Evolutionary conservation across 2,888 invertebrate genomes (phyloP), one percentile per base, ranked within the genome.

Genomic region (Trypoxylon attenuatum): DNA sequence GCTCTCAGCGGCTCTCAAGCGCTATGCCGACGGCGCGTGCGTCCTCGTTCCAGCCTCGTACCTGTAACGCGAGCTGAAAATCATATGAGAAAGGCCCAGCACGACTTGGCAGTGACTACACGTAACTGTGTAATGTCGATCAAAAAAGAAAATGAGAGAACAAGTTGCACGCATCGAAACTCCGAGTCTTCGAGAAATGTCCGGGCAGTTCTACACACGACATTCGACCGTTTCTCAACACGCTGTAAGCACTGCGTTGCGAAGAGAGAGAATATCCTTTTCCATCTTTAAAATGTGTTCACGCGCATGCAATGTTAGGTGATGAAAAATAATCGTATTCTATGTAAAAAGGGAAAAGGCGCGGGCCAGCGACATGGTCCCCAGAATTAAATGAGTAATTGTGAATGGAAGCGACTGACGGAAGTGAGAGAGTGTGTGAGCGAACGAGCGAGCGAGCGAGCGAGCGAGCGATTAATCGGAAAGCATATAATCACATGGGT

Each of bases 291-390:
- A 80, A 78, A 78, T 82, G 81, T 82, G 81, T 82, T 81, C 82
- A 82, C 75, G 76, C 82, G 80, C 77, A 82, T 80, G 82, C 82
- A 82, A 82, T 82, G 82, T 82, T 82, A 78, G 77, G 68, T 76
- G 78, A 77, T 63, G 73, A 81, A 62, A 67, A 69, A 64, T 73
- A 73, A 77, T 73, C 68, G 57, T 78, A 73, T 68, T 73, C 54
- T 75, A 68, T 73, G 65, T 71, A 71, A 78, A 60, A 13, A 52
- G 41, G 25, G 42, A 49, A 27, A 33, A 19, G 10, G 53, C 41
- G 38, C 39, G 51, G 27, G 52, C 53, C 51, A 50, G 55, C 51
- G 49, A 62, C 51, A 60, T 23, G 19, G 54, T 45, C 2, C 42
- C 13, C 49, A 38, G 15, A 33, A 54, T 45, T 45, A 38, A 33